phyloP scores from a whole-genome alignment of 2,113 vertebrate genomes.

The Meleagris gallopavo region DNA sequence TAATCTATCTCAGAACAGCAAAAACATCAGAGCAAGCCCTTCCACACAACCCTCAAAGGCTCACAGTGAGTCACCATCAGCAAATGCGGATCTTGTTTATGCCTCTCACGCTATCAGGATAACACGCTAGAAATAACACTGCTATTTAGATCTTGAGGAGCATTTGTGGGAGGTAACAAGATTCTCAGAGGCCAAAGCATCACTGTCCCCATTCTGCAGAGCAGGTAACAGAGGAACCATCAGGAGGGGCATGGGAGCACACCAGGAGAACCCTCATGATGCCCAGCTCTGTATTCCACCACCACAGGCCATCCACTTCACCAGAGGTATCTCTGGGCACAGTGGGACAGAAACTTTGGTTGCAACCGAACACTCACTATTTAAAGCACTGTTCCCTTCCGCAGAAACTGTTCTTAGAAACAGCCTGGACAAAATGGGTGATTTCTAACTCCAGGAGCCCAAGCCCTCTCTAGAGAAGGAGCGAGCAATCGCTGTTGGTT shows the following conservation, averaged over 20 bases:
- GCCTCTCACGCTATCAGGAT: conserved; percentile 41
- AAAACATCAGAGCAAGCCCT: conserved; percentile 68
- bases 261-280: rapidly evolving
- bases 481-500: neutral
- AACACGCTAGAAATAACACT: conserved; percentile 51
- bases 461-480: neutral
- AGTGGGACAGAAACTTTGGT: neutral
- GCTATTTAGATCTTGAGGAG: neutral
- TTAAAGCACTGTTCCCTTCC: neutral
- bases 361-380: neutral
- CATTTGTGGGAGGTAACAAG: neutral
- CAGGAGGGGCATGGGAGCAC: neutral
- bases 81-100: conserved; percentile 50
- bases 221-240: neutral
- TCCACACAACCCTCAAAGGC: conserved; percentile 61
- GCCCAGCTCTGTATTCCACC: neutral
- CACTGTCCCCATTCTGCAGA: neutral
- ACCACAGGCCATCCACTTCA: neutral
- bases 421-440: neutral
- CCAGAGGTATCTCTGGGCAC: neutral
- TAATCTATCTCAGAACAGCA: conserved; percentile 69
- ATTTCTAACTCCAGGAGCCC: neutral
- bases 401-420: neutral
- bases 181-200: neutral
- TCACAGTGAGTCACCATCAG: conserved; percentile 66